A percentile compares a stretch with the other conserved stretches of the same genome.
Conservation (phyloP, 2,888 invertebrate genomes). For the Sinodicranocentrus sp. region DNA sequence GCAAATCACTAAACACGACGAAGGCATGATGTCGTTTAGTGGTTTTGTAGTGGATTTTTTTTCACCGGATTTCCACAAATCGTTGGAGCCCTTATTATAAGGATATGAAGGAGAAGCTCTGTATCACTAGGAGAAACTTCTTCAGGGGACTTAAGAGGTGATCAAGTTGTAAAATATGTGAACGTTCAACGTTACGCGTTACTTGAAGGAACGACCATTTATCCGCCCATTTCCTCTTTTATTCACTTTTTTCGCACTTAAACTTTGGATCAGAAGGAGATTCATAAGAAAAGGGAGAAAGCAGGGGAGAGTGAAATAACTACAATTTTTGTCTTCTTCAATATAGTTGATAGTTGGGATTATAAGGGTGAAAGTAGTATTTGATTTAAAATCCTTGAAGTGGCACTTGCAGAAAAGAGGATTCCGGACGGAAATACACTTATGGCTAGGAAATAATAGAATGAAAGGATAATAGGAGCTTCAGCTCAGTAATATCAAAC, state of each 20-base stretch:
- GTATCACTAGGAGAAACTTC: not conserved
- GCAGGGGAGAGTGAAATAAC: not conserved
- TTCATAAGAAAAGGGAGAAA: not conserved
- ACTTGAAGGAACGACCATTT: slow-evolving; percentile 28
- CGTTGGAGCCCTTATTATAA: no score
- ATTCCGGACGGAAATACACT: not conserved
- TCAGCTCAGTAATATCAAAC: no score
- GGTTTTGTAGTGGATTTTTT: not conserved
- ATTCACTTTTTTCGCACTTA: slow-evolving; percentile 23
- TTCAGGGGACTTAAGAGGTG: slow-evolving; percentile 29
- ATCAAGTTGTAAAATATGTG: slow-evolving; percentile 36
- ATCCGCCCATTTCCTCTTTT: slow-evolving; percentile 35
- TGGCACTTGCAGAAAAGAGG: not conserved
- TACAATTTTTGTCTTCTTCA: not conserved
- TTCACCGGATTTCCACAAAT: no score
- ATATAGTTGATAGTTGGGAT: not conserved
- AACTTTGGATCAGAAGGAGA: not conserved
- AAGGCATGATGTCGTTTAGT: not conserved
- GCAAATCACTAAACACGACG: no score
- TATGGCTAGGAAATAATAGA: not conserved
- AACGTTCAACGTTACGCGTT: slow-evolving; percentile 11
- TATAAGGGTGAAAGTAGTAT: slow-evolving; percentile 1
- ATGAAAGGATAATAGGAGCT: no score
- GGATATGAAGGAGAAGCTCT: no score
- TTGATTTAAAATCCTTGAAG: not conserved